These are phyloP conservation scores for Cyclopterus lumpus DNA, from an alignment of 2,797 vertebrate species.

Conservation along the genomic window DNA sequence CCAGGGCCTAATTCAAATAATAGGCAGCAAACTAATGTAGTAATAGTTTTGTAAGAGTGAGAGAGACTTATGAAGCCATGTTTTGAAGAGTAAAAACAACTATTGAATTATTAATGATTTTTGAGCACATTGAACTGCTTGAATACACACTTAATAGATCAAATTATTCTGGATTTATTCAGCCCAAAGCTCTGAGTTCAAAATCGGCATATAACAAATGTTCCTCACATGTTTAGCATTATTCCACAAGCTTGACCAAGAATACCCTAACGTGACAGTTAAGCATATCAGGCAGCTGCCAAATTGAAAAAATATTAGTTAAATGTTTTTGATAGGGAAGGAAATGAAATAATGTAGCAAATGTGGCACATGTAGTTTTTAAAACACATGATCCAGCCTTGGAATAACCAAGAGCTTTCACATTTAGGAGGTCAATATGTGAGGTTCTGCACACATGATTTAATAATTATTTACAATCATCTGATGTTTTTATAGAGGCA, in stretches of 20 bases:
- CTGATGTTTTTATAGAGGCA: slow-evolving; percentile 33
- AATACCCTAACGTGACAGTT: slow-evolving; percentile 39
- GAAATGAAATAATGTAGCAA: slow-evolving; percentile 58
- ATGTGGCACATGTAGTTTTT: slow-evolving; percentile 33
- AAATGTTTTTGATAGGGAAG: slow-evolving; percentile 37
- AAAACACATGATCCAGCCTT: slow-evolving; percentile 36
- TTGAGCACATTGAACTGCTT: neutral
- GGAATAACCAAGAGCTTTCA: slow-evolving; percentile 40
- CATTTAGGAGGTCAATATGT: slow-evolving; percentile 13
- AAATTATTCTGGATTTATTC: slow-evolving; percentile 17
- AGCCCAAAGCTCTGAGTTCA: neutral
- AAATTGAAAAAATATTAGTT: slow-evolving; percentile 59
- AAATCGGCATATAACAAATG: slow-evolving; percentile 5
- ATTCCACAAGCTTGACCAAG: slow-evolving; percentile 49
- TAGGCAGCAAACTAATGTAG: slow-evolving; percentile 7
- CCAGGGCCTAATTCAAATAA: slow-evolving; percentile 23
- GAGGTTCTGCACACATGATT: slow-evolving; percentile 39
- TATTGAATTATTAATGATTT: no score
- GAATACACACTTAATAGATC: slow-evolving; percentile 16
- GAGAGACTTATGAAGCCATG: neutral
- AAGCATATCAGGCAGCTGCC: slow-evolving; percentile 56
- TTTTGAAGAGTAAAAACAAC: no score
- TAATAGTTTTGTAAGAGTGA: slow-evolving; percentile 4
- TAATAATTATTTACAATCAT: slow-evolving; percentile 41
- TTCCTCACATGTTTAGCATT: slow-evolving; percentile 28